Evolutionary conservation across 2,113 vertebrate species (phyloP), one percentile per base, ranked within the genome.

Genomic region (Nibea coibor): DNA sequence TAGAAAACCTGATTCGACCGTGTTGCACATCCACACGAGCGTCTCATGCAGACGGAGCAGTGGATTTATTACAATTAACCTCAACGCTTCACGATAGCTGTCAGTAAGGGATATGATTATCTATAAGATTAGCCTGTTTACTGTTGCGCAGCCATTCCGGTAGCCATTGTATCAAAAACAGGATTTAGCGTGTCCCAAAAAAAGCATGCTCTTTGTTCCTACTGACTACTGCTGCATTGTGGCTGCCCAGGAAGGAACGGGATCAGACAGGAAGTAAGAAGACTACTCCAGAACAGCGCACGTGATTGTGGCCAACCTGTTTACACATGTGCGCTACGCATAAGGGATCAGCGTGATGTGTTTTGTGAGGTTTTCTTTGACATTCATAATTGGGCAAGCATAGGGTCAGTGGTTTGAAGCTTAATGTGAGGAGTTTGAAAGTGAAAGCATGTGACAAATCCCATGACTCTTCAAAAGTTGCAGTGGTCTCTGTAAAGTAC

Each of bases 1-100:
- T 54, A 88, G 68, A 91, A 93, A 95, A 95, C 79, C 89, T 5
- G 72, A 95, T 93, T 88, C 70, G 82, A 92, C 83, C 75, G 80
- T 85, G 82, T 83, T 89, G 85, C 28, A 85, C 87, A 80, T 89
- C 89, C 78, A 67, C 67, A 31, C 77, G 78, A 69, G 78, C 84
- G 74, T 87, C 87, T 82, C 85, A 51, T 20, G 61, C 42, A 71
- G 68, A 61, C n/a, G 26, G 7, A 19, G 86, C 77, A 87, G 79
- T 63, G 19, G 50, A 54, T 72, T 51, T 68, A 50, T 78, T 79
- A 57, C 78, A 93, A 89, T 88, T 86, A 80, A 20, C 66, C 67
- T 26, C 63, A 28, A 83, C 35, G 59, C 17, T 47, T 78, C 73
- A 57, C 67, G 65, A 81, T n/a, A 57, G 66, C 47, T 91, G 89